Evolutionary conservation across 2,888 invertebrate genomes (phyloP).

Genomic region (Cetonia aurata): DNA sequence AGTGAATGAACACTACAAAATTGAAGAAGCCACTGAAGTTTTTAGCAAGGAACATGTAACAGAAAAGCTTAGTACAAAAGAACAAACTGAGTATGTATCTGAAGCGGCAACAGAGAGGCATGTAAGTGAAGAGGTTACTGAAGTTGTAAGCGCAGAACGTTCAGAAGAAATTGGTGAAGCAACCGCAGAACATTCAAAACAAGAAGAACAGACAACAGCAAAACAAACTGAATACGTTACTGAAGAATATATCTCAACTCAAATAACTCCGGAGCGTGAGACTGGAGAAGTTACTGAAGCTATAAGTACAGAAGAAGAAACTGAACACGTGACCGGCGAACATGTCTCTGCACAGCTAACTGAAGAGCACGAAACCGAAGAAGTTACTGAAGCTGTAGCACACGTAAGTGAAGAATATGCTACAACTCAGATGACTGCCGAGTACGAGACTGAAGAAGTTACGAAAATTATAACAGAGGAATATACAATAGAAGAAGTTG

Average conservation of each 20-base stretch:
- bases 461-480: background rate
- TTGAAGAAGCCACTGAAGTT: background rate
- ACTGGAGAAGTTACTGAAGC: conserved; percentile 2
- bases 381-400: background rate
- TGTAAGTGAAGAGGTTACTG: background rate
- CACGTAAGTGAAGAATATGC: no score
- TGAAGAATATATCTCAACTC: background rate
- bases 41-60: background rate
- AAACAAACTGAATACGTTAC: no score
- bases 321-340: background rate
- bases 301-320: background rate
- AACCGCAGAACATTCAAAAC: background rate
- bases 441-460: no score
- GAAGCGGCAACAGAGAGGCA: background rate
- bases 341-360: background rate
- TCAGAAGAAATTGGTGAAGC: background rate
- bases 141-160: background rate
- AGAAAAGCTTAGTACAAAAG: background rate
- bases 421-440: no score
- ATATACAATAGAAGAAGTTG: conserved; percentile 16
- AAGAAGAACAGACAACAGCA: no score
- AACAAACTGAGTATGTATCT: background rate
- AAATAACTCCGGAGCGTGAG: no score
- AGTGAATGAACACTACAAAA: background rate
- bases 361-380: background rate